Base-by-base conservation (phyloP, 2,797 vertebrate species). In the Macropus fuliginosus region DNA sequence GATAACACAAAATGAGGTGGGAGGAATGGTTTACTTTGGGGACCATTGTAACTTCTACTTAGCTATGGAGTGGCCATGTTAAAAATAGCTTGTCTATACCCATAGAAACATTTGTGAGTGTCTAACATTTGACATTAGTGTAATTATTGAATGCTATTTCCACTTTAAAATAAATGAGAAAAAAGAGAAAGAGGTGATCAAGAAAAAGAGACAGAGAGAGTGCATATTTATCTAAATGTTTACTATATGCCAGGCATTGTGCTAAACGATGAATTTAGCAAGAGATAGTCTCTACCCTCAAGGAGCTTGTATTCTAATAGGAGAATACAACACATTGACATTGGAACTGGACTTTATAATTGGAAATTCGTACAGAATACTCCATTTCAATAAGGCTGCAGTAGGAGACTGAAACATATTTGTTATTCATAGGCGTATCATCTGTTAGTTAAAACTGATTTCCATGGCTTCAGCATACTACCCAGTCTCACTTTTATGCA, bases 1-100 rank as follows among this genome's bases (percentile, higher is more conserved):
- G 55, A 96, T 91, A 93, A 97, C 96, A 96, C 52, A 29, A 34
- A 94, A 9, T 34, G 24, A 27, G n/a, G 5, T n/a, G 55, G 1
- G 56, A 90, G 11, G 95, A 59, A 94, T 89, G 16, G 27, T 29
- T 27, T 34, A 92, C 59, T 90, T 92, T 92, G 90, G 55, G 52
- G 54, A 62, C 31, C 93, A 56, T 12, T 96, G 91, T 90, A 90
- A 54, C 54, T 92, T 31, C 40, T 29, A 55, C 87, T 55, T 46
- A 55, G 12, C 81, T 93, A 52, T 92, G 91, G 87, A 95, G 92
- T 0, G 92, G 66, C 57, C 54, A 96, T 34, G 0, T 18, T 91
- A 50, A 52, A 94, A 94, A 1, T 81, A 87, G 94, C 92, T 96
- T 29, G 0, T 95, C 55, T 93, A 55, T 96, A 56, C n/a, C 94